A percentile compares a stretch with the other conserved stretches of the same genome.
Conservation (phyloP, 2,797 vertebrate species). For the Clamator glandarius region DNA sequence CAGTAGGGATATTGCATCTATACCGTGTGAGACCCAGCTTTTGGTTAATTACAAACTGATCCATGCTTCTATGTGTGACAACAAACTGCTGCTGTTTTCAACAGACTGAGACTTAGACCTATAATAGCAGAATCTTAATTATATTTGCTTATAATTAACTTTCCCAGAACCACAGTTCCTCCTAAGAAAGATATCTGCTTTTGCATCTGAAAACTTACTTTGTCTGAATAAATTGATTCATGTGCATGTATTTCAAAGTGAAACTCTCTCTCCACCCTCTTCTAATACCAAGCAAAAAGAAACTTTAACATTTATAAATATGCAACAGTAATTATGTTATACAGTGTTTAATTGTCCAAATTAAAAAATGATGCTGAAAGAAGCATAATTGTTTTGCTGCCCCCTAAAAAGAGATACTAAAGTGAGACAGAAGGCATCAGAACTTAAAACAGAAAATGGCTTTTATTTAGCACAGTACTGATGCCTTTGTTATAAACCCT, state of each 20-base stretch:
- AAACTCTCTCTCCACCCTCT: neutral
- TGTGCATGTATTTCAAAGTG: neutral
- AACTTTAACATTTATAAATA: neutral
- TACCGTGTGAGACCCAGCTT: neutral
- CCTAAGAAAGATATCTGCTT: neutral
- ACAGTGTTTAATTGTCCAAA: neutral
- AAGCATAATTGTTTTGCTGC: neutral
- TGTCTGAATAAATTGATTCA: conserved; percentile 5
- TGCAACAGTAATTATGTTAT: neutral
- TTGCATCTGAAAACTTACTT: conserved; percentile 28
- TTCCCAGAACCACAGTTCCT: neutral
- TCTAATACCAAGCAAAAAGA: neutral
- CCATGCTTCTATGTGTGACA: conserved; percentile 7
- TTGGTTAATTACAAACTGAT: conserved; percentile 30
- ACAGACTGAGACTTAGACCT: neutral
- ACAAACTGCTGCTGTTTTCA: conserved; percentile 32
- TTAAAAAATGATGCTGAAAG: neutral
- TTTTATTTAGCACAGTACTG: neutral
- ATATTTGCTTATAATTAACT: conserved; percentile 36
- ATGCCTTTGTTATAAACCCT: neutral
- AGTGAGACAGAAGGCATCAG: neutral
- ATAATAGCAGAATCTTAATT: conserved; percentile 48
- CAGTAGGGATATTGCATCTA: neutral
- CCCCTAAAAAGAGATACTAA: neutral
- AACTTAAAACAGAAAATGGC: neutral